Base-by-base conservation (phyloP, 2,797 vertebrate genomes). In the Ataeniobius toweri region DNA sequence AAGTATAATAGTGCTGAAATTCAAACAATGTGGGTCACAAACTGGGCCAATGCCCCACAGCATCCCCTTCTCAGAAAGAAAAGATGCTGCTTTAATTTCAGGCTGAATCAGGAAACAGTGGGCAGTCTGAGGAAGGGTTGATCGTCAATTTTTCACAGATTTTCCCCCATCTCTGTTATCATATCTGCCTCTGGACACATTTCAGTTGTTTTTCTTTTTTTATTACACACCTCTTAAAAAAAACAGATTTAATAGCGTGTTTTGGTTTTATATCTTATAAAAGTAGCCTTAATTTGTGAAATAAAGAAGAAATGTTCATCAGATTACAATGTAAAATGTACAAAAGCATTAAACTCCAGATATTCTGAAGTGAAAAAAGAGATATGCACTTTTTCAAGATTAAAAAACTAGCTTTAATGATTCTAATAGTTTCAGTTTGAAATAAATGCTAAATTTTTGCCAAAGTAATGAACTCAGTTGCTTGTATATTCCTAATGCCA, bases 11-110 rank as follows among this genome's bases (percentile, higher is more conserved):
- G 83, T 87, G 86, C 88, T 87, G 87, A 90, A 91, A 91, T 91
- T 93, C 88, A 82, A 89, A 92, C 93, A 90, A 94, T 94, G 84
- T 92, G 92, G 90, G 92, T 94, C 93, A 93, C 87, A 89, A 93
- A 91, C 87, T 94, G 90, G 93, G 93, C 92, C 92, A 91, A 81
- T 87, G 89, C 89, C 89, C 87, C 85, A 67, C 77, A 89, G 91
- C 88, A 53, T 84, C 84, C 80, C 83, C 80, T 79, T 80, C 83
- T 83, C 56, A 3, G 69, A 94, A 95, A 92, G 96, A 95, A 90
- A 96, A 96, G 44, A 95, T 94, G 93, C 68, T 90, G 89, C 94
- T 96, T 96, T 91, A 94, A 95, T 82, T 96, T 97, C 88, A 96
- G 96, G 6, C 95, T 87, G 0, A 92, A 93, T 74, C 73, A 77